These are phyloP conservation scores for Oscheius onirici DNA, from an alignment of 2,888 invertebrate genomes.

Conservation along the genomic window DNA sequence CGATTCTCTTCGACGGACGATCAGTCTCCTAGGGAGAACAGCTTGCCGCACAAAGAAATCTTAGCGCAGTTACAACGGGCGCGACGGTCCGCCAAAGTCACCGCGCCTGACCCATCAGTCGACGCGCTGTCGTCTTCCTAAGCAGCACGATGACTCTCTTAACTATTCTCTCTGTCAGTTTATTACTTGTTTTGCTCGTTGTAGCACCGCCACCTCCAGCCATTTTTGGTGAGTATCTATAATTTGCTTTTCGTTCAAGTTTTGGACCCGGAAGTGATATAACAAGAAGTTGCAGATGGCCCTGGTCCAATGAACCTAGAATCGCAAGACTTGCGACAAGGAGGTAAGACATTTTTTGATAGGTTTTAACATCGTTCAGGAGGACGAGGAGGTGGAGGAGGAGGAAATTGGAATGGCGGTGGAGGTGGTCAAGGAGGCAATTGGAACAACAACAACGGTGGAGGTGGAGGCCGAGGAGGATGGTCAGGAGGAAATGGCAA, in stretches of 20 bases:
- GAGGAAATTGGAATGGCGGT: conserved; percentile 9
- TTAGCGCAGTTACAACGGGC: conserved; percentile 25
- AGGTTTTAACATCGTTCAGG: neutral
- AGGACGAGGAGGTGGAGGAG: conserved; percentile 8
- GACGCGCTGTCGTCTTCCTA: neutral
- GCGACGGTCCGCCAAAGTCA: conserved; percentile 13
- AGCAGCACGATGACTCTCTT: neutral
- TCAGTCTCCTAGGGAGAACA: conserved; percentile 8
- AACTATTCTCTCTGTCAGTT: neutral
- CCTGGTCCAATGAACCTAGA: no score
- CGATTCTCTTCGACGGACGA: neutral
- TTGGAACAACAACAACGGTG: neutral
- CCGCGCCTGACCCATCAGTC: conserved; percentile 17
- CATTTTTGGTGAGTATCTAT: neutral
- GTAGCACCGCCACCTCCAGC: conserved; percentile 23
- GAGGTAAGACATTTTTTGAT: neutral
- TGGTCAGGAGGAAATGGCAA: neutral
- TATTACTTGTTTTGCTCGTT: neutral
- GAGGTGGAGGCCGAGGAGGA: conserved; percentile 5
- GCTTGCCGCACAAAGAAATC: conserved; percentile 23
- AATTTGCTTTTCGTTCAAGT: neutral
- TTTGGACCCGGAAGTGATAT: neutral
- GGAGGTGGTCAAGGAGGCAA: neutral
- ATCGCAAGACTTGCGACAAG: conserved; percentile 10
- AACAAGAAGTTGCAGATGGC: no score